Evolutionary conservation across 1,140 invertebrate species (phyloP).

Genomic region (Trichonephila clavata): DNA sequence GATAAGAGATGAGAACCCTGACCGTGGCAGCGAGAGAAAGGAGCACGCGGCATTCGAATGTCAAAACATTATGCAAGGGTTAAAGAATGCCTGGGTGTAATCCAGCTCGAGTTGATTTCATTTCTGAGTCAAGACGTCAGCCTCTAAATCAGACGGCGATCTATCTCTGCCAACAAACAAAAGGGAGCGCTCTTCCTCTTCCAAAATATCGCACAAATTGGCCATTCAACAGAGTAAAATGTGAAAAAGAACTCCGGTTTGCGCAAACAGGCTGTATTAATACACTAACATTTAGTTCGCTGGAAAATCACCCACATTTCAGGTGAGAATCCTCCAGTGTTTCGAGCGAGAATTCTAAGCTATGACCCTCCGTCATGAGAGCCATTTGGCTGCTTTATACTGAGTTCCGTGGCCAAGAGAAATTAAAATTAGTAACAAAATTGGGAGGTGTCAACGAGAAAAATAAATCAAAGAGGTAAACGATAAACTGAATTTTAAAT

Average conservation of each 20-base stretch:
- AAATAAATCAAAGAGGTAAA: too few relatives aligned
- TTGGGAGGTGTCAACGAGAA: too few relatives aligned
- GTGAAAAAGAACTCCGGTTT: background rate
- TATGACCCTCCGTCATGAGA: too few relatives aligned
- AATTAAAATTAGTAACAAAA: too few relatives aligned
- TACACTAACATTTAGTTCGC: too few relatives aligned
- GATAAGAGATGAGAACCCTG: background rate
- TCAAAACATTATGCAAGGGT: conserved; percentile 5
- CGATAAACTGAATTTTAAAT: too few relatives aligned
- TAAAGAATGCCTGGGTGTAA: background rate
- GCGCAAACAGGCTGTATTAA: too few relatives aligned
- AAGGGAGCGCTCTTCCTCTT: background rate
- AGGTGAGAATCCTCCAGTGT: too few relatives aligned
- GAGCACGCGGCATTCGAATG: background rate
- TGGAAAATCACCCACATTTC: too few relatives aligned
- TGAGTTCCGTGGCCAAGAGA: too few relatives aligned
- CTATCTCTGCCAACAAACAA: background rate
- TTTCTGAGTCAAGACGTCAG: background rate
- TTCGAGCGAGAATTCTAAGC: too few relatives aligned
- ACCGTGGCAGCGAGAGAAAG: background rate
- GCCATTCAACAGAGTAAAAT: background rate
- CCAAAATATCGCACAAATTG: background rate
- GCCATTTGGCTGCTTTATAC: too few relatives aligned
- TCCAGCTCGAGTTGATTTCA: background rate
- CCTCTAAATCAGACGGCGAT: conserved; percentile 11